Percentiles rank a stretch among this genome's conserved stretches.
Conservation (phyloP, 2,113 vertebrate genomes). For the Cheirogaleus medius region DNA sequence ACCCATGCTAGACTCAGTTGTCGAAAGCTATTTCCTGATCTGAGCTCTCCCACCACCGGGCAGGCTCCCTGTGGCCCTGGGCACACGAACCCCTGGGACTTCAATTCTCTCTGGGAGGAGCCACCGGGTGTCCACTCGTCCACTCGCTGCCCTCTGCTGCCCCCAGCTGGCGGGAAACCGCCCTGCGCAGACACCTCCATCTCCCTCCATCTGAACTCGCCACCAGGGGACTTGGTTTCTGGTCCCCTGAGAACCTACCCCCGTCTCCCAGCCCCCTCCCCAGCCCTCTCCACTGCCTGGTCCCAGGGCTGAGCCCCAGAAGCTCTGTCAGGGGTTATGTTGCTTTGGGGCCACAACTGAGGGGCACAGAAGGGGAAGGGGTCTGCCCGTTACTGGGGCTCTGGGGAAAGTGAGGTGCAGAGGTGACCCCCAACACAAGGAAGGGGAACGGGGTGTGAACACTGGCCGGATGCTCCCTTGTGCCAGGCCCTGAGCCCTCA, state of each 20-base stretch:
- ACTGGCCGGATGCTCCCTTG: neutral
- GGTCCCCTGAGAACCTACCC: neutral
- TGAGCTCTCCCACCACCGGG: neutral
- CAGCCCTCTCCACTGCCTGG: neutral
- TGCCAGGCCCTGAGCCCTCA: neutral
- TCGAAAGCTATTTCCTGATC: neutral
- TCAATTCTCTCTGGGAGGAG: neutral
- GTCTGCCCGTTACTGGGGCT: neutral
- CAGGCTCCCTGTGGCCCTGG: fast-evolving
- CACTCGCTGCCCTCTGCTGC: conserved; percentile 76
- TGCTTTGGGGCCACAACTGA: neutral
- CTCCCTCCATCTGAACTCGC: neutral
- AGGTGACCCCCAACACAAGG: neutral
- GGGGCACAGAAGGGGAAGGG: neutral
- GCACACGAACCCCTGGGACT: neutral
- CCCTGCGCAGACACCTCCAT: neutral
- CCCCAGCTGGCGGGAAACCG: conserved; percentile 63
- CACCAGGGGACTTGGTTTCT: neutral
- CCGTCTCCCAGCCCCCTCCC: neutral
- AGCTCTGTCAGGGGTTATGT: neutral
- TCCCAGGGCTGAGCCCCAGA: neutral
- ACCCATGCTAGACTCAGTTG: neutral
- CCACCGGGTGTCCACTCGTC: neutral
- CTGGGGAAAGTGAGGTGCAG: neutral
- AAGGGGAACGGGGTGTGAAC: neutral